phyloP scores from a whole-genome alignment of 2,797 vertebrate genomes.

The Notamacropus eugenii region DNA sequence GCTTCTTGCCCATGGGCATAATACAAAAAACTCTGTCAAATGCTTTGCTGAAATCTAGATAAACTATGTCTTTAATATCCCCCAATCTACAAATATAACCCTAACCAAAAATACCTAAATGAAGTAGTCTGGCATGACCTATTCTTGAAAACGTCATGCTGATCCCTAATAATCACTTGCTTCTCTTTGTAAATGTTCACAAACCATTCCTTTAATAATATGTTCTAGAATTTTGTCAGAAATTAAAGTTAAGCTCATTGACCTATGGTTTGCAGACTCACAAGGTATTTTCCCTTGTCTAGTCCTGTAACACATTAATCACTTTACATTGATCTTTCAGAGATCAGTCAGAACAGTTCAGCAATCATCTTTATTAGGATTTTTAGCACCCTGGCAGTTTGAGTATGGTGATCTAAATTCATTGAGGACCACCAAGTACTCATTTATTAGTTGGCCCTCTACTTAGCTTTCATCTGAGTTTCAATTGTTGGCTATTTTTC shows the following conservation, averaged over 20 bases:
- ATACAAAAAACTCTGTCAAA: neutral
- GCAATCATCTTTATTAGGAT: neutral
- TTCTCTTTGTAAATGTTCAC: neutral
- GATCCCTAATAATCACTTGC: neutral
- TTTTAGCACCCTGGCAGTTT: neutral
- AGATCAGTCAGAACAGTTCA: neutral
- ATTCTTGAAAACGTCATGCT: neutral
- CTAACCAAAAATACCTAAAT: neutral
- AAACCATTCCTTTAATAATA: neutral
- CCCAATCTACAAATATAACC: neutral
- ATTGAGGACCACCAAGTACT: neutral
- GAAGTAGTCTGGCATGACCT: neutral
- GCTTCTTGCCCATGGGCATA: neutral
- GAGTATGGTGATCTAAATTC: neutral
- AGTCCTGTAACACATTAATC: neutral
- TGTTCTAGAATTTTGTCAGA: neutral
- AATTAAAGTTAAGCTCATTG: neutral
- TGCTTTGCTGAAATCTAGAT: neutral
- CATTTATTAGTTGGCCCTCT: neutral
- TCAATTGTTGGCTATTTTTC: neutral
- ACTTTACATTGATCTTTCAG: neutral
- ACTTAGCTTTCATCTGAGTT: neutral
- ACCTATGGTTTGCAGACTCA: neutral
- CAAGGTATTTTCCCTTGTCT: neutral
- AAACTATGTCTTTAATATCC: neutral